These are phyloP conservation scores for Hydrotaea cyrtoneurina DNA, from an alignment of 2,888 invertebrate species.

Conservation along the genomic window DNA sequence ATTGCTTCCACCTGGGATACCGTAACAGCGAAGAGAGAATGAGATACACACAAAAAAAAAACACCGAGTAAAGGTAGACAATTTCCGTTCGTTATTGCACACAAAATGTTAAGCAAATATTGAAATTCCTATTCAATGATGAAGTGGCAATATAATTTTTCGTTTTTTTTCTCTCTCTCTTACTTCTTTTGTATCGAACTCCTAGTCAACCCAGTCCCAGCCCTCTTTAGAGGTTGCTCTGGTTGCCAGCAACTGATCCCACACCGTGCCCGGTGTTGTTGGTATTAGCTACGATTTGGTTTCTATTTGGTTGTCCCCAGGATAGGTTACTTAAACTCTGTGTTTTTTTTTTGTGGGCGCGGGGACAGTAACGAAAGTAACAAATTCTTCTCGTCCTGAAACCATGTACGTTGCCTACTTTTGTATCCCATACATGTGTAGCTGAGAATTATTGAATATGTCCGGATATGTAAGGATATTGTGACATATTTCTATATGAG, in stretches of 20 bases:
- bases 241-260: no score
- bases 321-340: background rate
- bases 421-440: conserved; percentile 27
- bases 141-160: conserved; percentile 66
- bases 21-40: background rate
- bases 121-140: conserved; percentile 66
- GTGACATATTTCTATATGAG: background rate
- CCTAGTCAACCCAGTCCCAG: background rate
- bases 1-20: background rate
- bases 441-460: background rate
- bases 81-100: conserved; percentile 67
- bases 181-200: background rate
- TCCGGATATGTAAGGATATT: conserved; percentile 43
- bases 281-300: conserved; percentile 55
- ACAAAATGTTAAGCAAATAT: conserved; percentile 66
- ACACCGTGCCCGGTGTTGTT: no score
- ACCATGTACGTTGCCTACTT: conserved; percentile 42
- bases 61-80: conserved; percentile 55
- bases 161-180: background rate
- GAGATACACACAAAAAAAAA: background rate
- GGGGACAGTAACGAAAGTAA: background rate
- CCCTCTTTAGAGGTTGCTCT: background rate
- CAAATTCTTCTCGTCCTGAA: conserved; percentile 11
- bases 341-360: background rate
- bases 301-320: background rate